These are phyloP conservation scores for Chaetodon trifasciatus DNA, from an alignment of 2,797 vertebrate genomes.

Conservation along the genomic window DNA sequence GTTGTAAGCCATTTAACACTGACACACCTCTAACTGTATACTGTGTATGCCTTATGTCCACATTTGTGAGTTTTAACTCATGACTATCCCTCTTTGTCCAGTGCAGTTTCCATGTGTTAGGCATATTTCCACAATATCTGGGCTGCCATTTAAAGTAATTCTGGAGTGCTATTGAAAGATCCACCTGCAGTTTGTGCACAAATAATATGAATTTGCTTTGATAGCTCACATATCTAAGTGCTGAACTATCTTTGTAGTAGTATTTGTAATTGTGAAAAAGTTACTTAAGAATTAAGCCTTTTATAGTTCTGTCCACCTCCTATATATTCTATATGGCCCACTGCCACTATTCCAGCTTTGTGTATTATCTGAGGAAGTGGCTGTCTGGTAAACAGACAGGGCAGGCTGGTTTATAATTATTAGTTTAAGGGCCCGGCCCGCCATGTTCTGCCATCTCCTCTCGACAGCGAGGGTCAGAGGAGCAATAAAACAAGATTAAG, in stretches of 20 bases:
- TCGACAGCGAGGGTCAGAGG: constrained; percentile 63
- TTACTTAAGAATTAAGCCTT: constrained; percentile 9
- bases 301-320: neutral
- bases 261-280: neutral
- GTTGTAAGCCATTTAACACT: neutral
- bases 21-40: neutral
- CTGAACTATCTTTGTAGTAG: neutral
- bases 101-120: neutral
- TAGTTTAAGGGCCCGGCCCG: constrained; percentile 69
- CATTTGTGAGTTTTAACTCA: neutral
- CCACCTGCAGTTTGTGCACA: neutral
- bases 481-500: constrained; percentile 85
- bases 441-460: constrained; percentile 71
- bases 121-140: neutral
- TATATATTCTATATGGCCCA: constrained; percentile 4
- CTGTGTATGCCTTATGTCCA: neutral
- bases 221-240: neutral
- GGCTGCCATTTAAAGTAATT: neutral
- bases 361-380: constrained; percentile 66
- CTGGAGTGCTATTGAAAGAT: neutral
- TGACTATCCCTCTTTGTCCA: neutral
- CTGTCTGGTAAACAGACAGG: constrained; percentile 64
- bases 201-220: neutral
- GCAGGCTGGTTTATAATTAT: constrained; percentile 72
- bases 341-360: constrained; percentile 27